Base-by-base conservation (phyloP, 1,140 invertebrate species). In the Conopomorpha cramerella region DNA sequence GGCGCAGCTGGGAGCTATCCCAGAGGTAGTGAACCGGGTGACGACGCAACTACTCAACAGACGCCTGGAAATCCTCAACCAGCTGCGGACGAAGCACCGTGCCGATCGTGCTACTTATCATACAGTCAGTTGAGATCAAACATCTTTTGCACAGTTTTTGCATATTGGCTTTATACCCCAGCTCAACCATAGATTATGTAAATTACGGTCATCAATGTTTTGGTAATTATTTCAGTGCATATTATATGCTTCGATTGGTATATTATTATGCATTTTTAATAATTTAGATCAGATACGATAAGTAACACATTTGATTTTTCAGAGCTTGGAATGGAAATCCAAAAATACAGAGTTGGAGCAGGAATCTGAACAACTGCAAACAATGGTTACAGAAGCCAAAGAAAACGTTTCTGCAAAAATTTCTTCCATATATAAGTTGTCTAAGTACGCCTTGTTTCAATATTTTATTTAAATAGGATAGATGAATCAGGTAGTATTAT, bases 311-410 rank as follows among this genome's bases (percentile, higher is more conserved):
- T n/a, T n/a, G n/a, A n/a, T 38, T n/a, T 63, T 60, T 16, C 34
- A 73, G 66, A 70, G 62, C 42, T 34, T 60, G 17, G 65, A 66
- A 38, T 67, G 61, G 63, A 70, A 67, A 48, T 38, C 52, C 8
- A 74, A 62, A 36, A 71, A 64, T 34, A 6, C 41, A 1, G 66
- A 71, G 36, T 61, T 65, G 35, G 70, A 74, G 34, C 26, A 52
- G 1, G 64, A 71, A 50, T 63, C 66, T 1, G 63, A 65, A 32
- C 40, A 51, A 25, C 30, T 74, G 16, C 55, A 65, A 30, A 49
- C 49, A 46, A 46, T 67, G 43, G 49, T 70, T 1, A 51, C 47
- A 1, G 55, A 46, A 3, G 45, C 43, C 4, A 54, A 51, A 7
- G 63, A 71, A 39, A 67, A 62, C 43, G 38, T 71, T 32, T 65